phyloP scores from a whole-genome alignment of 2,113 vertebrate species.

The Oenanthe melanoleuca region DNA sequence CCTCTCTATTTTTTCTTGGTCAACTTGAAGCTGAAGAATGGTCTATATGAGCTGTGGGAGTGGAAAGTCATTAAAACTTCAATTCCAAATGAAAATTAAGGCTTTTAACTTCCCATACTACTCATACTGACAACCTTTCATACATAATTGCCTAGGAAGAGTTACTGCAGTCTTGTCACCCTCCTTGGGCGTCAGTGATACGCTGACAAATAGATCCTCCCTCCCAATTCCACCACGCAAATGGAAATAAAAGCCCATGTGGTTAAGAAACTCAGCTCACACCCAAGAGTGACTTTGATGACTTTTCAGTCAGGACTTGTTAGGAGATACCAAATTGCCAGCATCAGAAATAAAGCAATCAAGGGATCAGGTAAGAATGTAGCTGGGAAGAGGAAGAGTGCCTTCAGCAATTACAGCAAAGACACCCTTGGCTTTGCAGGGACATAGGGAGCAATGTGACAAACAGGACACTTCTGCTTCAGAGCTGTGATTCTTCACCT shows the following conservation, averaged over 20 bases:
- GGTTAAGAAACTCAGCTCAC: conserved; percentile 32
- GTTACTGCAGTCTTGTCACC: conserved; percentile 43
- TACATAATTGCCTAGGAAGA: conserved; percentile 55
- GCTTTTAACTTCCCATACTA: conserved; percentile 34
- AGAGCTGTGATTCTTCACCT: not conserved
- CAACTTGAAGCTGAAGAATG: conserved; percentile 42
- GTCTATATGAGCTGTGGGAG: conserved; percentile 31
- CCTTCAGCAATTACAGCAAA: not conserved
- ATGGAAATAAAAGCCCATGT: conserved; percentile 32
- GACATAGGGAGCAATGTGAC: not conserved
- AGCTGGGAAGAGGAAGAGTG: not conserved
- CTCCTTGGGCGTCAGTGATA: conserved; percentile 16
- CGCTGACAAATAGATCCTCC: conserved; percentile 27
- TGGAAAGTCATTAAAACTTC: conserved; percentile 22
- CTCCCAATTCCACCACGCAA: not conserved
- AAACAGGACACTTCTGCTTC: not conserved
- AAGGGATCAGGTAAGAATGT: conserved; percentile 1
- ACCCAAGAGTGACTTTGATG: not conserved
- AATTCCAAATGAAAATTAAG: conserved; percentile 53
- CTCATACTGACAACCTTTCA: conserved; percentile 48
- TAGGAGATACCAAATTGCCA: not conserved
- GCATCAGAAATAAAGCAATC: conserved; percentile 5
- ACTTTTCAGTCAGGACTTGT: conserved; percentile 4
- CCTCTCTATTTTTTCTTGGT: not conserved
- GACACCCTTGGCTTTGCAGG: not conserved